These are phyloP conservation scores for Myotis lucifugus DNA, from an alignment of 2,113 vertebrate species.

Conservation along the genomic window DNA sequence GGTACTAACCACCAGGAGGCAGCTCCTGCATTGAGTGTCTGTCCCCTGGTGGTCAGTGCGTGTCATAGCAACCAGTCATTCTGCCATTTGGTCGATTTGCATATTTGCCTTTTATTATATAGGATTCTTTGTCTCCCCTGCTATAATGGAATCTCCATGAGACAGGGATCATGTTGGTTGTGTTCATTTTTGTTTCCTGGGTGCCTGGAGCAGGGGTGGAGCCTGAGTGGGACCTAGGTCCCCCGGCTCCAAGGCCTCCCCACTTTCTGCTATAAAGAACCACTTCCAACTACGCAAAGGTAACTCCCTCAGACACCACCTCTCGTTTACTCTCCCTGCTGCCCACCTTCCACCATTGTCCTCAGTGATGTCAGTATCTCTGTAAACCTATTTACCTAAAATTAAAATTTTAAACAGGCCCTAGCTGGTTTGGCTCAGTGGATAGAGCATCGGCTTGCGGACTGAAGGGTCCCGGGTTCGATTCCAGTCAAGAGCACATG, in stretches of 20 bases:
- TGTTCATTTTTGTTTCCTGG: not conserved
- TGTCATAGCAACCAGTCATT: no score
- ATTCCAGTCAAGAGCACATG: no score
- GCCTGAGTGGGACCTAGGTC: not conserved
- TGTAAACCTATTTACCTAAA: not conserved
- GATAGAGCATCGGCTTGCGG: no score
- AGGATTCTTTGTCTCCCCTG: not conserved
- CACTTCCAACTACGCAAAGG: not conserved
- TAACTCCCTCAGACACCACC: not conserved
- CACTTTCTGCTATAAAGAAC: not conserved
- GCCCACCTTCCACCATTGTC: not conserved
- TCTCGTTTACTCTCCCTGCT: accelerated
- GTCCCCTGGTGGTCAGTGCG: no score
- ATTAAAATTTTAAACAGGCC: not conserved
- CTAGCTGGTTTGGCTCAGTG: no score
- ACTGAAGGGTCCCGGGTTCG: no score
- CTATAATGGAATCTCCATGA: not conserved
- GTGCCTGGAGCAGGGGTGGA: not conserved
- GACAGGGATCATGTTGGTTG: not conserved
- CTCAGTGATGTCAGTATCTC: not conserved
- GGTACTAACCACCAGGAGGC: no score
- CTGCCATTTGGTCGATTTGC: no score
- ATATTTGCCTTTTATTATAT: no score
- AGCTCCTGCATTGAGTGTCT: no score
- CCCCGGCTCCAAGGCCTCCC: not conserved